These are phyloP conservation scores for Habroteleia sp. DNA, from an alignment of 2,888 invertebrate genomes.

Conservation along the genomic window DNA sequence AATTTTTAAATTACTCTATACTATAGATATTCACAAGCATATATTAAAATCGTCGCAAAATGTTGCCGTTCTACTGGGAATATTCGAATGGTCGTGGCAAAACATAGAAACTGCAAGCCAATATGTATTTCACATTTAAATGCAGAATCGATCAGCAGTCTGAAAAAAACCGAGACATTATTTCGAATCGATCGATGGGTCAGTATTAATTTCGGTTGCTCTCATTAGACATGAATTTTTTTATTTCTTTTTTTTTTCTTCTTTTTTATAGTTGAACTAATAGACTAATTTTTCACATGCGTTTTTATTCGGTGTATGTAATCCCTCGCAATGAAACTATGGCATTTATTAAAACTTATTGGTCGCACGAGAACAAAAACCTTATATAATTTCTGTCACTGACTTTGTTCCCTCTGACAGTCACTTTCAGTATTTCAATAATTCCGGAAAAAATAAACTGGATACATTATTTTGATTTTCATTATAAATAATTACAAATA, in stretches of 20 bases:
- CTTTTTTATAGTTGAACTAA: not conserved
- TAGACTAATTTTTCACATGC: conserved; percentile 19
- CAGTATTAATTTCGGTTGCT: too few relatives aligned
- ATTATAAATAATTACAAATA: too few relatives aligned
- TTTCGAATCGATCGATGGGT: conserved; percentile 23
- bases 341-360: conserved; percentile 9
- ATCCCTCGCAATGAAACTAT: conserved; percentile 12
- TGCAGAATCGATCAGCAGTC: conserved; percentile 20
- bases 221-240: too few relatives aligned
- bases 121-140: conserved; percentile 27
- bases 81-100: conserved; percentile 6
- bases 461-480: too few relatives aligned
- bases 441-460: not conserved
- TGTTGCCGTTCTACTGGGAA: too few relatives aligned
- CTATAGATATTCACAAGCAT: too few relatives aligned
- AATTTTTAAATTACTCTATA: too few relatives aligned
- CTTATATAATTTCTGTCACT: conserved; percentile 11
- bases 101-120: conserved; percentile 21
- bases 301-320: conserved; percentile 7
- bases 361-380: conserved; percentile 8
- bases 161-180: conserved; percentile 29
- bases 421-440: conserved; percentile 3
- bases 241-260: not conserved
- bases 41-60: too few relatives aligned
- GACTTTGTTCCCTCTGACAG: conserved; percentile 1